These are phyloP conservation scores for Thalassarche chlororhynchos DNA, from an alignment of 2,113 vertebrate genomes.

Conservation along the genomic window DNA sequence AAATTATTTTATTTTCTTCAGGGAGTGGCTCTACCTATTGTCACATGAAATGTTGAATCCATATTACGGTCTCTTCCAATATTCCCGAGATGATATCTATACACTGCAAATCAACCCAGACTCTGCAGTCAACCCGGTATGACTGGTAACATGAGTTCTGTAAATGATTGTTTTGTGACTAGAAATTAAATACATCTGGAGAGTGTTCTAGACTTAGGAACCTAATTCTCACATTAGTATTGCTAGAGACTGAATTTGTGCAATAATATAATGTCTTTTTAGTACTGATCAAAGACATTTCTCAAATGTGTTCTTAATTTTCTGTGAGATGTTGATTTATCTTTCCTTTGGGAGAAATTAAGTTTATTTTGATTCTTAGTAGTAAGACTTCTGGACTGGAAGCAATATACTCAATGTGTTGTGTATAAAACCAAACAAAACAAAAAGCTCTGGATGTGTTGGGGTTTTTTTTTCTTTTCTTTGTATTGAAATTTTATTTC, in stretches of 20 bases:
- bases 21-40: conserved; percentile 97
- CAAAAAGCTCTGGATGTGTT: not conserved
- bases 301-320: not conserved
- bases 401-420: not conserved
- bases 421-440: not conserved
- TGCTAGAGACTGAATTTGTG: not conserved
- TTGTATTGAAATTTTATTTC: not conserved
- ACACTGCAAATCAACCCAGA: conserved; percentile 98
- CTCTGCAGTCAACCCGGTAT: conserved; percentile 96
- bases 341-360: not conserved
- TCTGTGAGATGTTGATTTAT: not conserved
- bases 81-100: conserved; percentile 98
- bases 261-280: not conserved
- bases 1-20: conserved; percentile 41
- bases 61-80: conserved; percentile 98
- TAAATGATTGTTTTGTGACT: not conserved
- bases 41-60: conserved; percentile 99
- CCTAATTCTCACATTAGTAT: not conserved
- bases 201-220: not conserved
- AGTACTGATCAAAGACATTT: not conserved
- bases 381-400: not conserved
- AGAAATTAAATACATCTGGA: not conserved
- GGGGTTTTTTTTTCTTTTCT: not conserved
- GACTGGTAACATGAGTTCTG: not conserved
- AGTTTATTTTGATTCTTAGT: not conserved